These are phyloP conservation scores for Diaprepes abbreviatus DNA, from an alignment of 2,888 invertebrate genomes.

Conservation along the genomic window DNA sequence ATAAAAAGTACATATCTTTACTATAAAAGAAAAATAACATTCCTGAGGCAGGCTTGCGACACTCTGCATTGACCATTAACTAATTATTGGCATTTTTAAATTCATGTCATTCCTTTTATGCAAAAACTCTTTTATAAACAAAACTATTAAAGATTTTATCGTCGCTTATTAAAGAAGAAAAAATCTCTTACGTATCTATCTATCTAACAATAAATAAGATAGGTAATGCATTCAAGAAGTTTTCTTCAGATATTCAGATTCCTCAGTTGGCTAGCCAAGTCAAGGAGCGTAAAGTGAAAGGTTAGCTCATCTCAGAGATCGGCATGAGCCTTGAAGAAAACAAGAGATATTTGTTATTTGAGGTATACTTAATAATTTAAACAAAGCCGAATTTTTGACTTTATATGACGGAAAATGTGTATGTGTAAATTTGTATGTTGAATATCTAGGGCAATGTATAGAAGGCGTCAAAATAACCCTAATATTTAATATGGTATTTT, in stretches of 20 bases:
- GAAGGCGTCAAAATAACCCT: too few relatives aligned
- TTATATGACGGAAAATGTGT: too few relatives aligned
- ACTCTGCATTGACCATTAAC: neutral
- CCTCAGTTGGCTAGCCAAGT: neutral
- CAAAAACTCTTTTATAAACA: conserved; percentile 24
- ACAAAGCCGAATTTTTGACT: too few relatives aligned
- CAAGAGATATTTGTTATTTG: too few relatives aligned
- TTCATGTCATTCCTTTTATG: conserved; percentile 25
- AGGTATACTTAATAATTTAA: too few relatives aligned
- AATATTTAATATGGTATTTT: too few relatives aligned
- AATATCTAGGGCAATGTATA: too few relatives aligned
- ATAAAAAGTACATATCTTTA: neutral
- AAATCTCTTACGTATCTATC: conserved; percentile 22
- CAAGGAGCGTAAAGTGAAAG: conserved; percentile 1
- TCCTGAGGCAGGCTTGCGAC: conserved; percentile 15
- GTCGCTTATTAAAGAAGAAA: conserved; percentile 14
- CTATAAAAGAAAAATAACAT: conserved; percentile 1
- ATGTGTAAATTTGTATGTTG: too few relatives aligned
- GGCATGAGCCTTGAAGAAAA: too few relatives aligned
- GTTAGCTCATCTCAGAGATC: too few relatives aligned
- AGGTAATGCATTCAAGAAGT: conserved; percentile 22
- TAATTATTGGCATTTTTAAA: conserved; percentile 26
- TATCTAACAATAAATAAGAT: conserved; percentile 22
- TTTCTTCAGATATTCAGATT: conserved; percentile 18
- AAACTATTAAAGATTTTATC: conserved; percentile 30